Evolutionary conservation across 2,113 vertebrate genomes (phyloP).

Genomic region (Bujurquina vittata): DNA sequence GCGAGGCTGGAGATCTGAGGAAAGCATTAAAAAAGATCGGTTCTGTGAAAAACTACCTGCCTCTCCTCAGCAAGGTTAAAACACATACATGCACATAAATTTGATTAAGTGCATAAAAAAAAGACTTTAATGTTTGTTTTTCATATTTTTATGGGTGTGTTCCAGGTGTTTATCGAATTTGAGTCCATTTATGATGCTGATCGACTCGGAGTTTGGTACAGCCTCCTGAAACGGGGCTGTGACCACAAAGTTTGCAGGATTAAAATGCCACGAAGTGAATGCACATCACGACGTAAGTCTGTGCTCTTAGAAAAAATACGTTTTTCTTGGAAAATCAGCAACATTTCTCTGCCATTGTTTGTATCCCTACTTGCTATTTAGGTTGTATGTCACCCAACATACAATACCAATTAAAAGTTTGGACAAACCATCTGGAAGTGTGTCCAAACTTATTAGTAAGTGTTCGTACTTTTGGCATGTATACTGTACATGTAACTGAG

Average conservation of each 20-base stretch:
- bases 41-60: constrained; percentile 32
- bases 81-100: neutral
- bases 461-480: too few relatives aligned
- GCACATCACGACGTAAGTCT: neutral
- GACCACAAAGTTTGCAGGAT: constrained; percentile 19
- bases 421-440: too few relatives aligned
- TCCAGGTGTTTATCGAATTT: constrained; percentile 65
- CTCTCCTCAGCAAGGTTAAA: constrained; percentile 63
- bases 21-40: constrained; percentile 7
- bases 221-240: constrained; percentile 16
- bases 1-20: constrained; percentile 4
- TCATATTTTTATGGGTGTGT: neutral
- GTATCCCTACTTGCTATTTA: too few relatives aligned
- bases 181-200: constrained; percentile 4
- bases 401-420: neutral
- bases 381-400: neutral
- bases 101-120: neutral
- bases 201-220: constrained; percentile 58
- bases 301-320: too few relatives aligned
- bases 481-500: neutral
- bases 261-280: neutral
- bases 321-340: too few relatives aligned
- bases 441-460: too few relatives aligned
- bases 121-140: neutral
- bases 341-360: too few relatives aligned